phyloP scores from a whole-genome alignment of 2,113 vertebrate genomes.

The Mystacornis crossleyi region DNA sequence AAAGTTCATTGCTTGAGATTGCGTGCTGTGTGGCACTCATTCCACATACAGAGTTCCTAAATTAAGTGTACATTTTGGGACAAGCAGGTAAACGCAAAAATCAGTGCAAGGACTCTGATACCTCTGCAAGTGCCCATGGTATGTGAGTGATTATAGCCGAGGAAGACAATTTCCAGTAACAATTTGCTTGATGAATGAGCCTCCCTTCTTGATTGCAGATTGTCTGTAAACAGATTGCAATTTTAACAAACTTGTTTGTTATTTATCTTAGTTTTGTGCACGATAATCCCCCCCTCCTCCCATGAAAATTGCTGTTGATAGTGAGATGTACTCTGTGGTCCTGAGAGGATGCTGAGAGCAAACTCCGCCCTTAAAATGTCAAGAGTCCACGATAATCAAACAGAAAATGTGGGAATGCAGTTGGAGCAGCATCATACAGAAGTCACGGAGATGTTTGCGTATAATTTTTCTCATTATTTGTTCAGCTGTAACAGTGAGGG shows the following conservation, averaged over 20 bases:
- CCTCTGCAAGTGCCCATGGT: neutral
- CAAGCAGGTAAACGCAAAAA: neutral
- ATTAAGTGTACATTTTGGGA: neutral
- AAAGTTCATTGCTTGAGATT: neutral
- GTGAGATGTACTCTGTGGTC: neutral
- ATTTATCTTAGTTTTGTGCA: neutral
- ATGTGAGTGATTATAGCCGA: neutral
- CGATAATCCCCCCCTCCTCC: neutral
- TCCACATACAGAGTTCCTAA: neutral
- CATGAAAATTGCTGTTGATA: neutral
- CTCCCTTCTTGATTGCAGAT: constrained; percentile 21
- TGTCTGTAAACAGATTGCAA: constrained; percentile 26
- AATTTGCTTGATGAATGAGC: neutral
- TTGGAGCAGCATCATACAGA: neutral
- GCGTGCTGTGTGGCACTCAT: neutral
- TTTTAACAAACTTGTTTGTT: neutral
- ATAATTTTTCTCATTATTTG: constrained; percentile 19
- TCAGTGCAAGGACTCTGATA: neutral
- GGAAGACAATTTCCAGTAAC: neutral
- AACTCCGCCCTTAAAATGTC: neutral
- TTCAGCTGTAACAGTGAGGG: neutral
- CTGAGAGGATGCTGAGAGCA: neutral
- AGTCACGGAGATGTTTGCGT: neutral
- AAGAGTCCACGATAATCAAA: neutral
- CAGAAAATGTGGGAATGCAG: neutral